These are phyloP conservation scores for Drosophila kurseongensis DNA, from an alignment of 1,140 invertebrate species.

Conservation along the genomic window DNA sequence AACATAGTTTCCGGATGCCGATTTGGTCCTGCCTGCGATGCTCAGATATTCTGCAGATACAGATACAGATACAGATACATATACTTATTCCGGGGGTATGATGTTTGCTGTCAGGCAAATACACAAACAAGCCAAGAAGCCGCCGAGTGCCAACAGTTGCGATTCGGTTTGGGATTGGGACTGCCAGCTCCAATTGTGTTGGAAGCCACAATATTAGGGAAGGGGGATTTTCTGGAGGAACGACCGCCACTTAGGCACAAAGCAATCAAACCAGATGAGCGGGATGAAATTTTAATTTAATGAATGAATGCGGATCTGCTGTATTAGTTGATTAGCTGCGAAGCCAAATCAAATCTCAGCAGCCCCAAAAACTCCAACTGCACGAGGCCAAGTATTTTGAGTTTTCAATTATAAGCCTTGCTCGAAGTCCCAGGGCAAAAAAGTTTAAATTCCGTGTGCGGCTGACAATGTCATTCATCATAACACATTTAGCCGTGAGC, in stretches of 20 bases:
- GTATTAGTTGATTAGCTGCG: slow-evolving; percentile 78
- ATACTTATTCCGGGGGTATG: slow-evolving; percentile 15
- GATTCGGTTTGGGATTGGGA: slow-evolving; percentile 72
- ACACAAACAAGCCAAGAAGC: slow-evolving; percentile 61
- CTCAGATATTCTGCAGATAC: slow-evolving; percentile 28
- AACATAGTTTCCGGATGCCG: slow-evolving; percentile 66
- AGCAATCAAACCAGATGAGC: slow-evolving; percentile 79
- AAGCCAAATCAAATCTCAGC: slow-evolving; percentile 29
- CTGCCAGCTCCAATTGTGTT: slow-evolving; percentile 18
- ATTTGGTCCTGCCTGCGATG: slow-evolving; percentile 23
- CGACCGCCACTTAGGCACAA: slow-evolving; percentile 70
- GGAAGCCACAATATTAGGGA: slow-evolving; percentile 37
- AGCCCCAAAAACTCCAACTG: not conserved
- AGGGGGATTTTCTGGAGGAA: slow-evolving; percentile 1
- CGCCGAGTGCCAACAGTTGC: slow-evolving; percentile 68
- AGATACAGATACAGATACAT: slow-evolving; percentile 34
- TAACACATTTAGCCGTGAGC: slow-evolving; percentile 82
- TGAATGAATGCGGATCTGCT: slow-evolving; percentile 76
- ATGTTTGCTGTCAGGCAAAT: slow-evolving; percentile 44
- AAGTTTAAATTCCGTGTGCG: slow-evolving; percentile 74
- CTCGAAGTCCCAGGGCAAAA: slow-evolving; percentile 33
- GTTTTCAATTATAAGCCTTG: slow-evolving; percentile 73
- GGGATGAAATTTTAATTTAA: slow-evolving; percentile 83
- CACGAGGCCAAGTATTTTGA: slow-evolving; percentile 5
- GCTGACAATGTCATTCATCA: slow-evolving; percentile 81